Conservation (phyloP, 2,888 invertebrate genomes). For the Mechanitis mazaeus region DNA sequence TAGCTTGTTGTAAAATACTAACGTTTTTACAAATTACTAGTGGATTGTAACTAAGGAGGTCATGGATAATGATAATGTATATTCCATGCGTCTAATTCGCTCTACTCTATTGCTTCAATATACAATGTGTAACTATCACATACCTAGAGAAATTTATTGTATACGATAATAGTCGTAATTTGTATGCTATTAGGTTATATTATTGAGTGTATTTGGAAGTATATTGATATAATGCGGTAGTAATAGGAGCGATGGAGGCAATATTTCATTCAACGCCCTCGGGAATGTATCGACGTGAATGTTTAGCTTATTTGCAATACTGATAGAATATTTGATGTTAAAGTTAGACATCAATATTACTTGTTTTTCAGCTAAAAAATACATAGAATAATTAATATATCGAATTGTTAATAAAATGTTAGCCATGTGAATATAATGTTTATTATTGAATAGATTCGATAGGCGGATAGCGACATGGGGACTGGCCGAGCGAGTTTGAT, state of each 20-base stretch:
- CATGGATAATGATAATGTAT: no score
- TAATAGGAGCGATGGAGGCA: constrained; percentile 18
- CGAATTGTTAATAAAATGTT: background rate
- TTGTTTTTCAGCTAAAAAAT: background rate
- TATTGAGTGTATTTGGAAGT: background rate
- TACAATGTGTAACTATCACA: no score
- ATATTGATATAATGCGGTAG: constrained; percentile 19
- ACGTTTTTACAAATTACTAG: no score
- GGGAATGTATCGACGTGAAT: constrained; percentile 22
- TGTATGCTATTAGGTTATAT: background rate
- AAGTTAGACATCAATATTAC: background rate
- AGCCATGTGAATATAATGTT: no score
- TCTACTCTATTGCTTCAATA: no score
- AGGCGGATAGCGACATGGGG: no score
- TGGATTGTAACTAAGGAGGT: no score
- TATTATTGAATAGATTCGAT: no score
- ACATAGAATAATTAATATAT: background rate
- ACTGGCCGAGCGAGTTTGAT: no score
- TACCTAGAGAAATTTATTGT: no score
- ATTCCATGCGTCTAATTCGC: no score
- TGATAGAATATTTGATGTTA: constrained; percentile 11
- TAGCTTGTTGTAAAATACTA: no score
- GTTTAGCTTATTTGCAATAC: constrained; percentile 13
- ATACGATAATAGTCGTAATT: background rate
- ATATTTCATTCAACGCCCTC: constrained; percentile 23